Percentiles rank a stretch among this genome's conserved stretches.
Evolutionary conservation across 2,113 vertebrate species (phyloP).

Genomic region (Leucosticte australis): DNA sequence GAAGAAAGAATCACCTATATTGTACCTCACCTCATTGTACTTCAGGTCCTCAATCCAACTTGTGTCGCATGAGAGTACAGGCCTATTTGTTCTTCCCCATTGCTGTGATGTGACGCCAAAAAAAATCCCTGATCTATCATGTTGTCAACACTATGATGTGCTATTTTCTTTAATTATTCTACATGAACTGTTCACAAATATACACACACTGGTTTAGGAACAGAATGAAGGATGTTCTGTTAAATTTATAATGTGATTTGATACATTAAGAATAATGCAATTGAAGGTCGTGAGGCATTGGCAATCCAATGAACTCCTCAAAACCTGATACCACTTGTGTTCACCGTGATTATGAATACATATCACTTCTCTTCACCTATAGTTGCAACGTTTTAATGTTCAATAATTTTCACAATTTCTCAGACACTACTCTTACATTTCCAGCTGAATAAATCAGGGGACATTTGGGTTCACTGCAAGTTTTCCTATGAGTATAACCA

Average conservation of each 20-base stretch:
- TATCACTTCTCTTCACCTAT: neutral
- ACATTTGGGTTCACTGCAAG: neutral
- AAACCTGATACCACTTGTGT: neutral
- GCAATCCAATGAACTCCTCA: neutral
- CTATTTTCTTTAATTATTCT: neutral
- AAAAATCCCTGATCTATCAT: neutral
- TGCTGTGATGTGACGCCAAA: neutral
- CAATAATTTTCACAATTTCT: neutral
- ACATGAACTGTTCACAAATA: neutral
- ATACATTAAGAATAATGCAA: neutral
- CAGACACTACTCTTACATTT: neutral
- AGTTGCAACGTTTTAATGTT: neutral
- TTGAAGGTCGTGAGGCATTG: accelerated
- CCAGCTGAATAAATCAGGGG: neutral
- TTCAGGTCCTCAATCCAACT: neutral
- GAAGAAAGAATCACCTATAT: neutral
- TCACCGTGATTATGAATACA: accelerated
- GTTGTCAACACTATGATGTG: neutral
- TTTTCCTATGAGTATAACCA: neutral
- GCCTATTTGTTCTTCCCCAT: neutral
- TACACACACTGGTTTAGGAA: neutral
- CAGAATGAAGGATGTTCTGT: neutral
- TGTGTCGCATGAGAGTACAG: neutral
- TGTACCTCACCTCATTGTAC: neutral
- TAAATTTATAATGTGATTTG: neutral